Percentiles rank a stretch among this genome's conserved stretches.
Conservation (phyloP, 2,113 vertebrate genomes). For the Fulmarus glacialis region DNA sequence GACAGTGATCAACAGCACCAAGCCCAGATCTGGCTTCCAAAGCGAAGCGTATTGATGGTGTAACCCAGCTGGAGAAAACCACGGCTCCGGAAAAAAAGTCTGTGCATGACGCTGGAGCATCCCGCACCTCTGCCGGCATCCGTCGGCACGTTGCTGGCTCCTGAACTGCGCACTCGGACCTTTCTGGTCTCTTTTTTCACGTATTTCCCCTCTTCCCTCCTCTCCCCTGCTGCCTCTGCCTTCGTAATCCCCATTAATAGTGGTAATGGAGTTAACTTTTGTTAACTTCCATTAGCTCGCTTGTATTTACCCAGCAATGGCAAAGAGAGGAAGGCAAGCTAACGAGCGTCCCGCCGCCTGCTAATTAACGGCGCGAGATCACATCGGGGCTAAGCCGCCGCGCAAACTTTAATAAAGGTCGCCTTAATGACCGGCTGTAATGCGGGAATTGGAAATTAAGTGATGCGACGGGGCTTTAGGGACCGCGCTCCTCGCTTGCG, state of each 20-base stretch:
- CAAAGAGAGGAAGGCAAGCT: neutral
- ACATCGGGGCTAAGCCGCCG: neutral
- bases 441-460: neutral
- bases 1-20: neutral
- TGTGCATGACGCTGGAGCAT: neutral
- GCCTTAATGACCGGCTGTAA: neutral
- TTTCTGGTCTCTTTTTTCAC: neutral
- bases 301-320: neutral
- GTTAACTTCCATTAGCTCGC: accelerated
- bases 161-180: accelerated
- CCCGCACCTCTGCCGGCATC: neutral
- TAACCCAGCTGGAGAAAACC: neutral
- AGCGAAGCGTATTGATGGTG: neutral
- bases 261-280: neutral
- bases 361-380: neutral
- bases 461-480: neutral
- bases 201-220: neutral
- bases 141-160: accelerated
- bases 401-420: neutral
- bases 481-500: neutral
- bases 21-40: neutral
- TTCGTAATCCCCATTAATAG: accelerated
- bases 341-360: neutral
- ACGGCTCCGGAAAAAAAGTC: neutral
- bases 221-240: neutral